phyloP scores from a whole-genome alignment of 1,140 invertebrate genomes.

The Pseudomyrmex sp. region DNA sequence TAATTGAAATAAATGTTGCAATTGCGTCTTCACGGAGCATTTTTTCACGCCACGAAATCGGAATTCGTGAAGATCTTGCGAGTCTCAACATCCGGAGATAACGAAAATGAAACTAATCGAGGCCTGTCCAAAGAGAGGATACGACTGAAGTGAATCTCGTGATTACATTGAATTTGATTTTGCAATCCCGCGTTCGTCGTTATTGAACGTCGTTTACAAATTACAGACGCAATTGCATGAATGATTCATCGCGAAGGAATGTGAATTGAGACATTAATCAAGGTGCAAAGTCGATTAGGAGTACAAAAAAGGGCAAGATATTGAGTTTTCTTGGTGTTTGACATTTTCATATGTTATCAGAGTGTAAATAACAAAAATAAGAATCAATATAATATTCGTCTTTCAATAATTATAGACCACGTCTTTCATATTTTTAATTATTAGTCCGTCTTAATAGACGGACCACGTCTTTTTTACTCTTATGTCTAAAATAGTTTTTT shows the following conservation, averaged over 20 bases:
- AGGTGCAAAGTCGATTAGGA: background rate
- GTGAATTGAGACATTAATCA: background rate
- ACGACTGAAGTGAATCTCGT: background rate
- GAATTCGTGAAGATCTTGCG: conserved; percentile 13
- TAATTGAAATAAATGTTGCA: too few relatives aligned
- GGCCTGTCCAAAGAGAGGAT: background rate
- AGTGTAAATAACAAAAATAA: background rate
- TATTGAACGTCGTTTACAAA: background rate
- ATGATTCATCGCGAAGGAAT: background rate
- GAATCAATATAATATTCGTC: background rate
- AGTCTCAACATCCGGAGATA: background rate
- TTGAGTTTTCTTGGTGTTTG: too few relatives aligned
- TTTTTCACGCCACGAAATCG: background rate
- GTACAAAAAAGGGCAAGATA: background rate
- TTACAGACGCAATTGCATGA: background rate
- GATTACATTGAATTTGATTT: conserved; percentile 40
- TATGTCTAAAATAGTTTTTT: too few relatives aligned
- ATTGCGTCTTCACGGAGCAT: too few relatives aligned
- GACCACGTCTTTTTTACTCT: too few relatives aligned
- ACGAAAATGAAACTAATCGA: conserved; percentile 30
- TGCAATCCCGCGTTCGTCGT: background rate
- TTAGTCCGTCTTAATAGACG: too few relatives aligned
- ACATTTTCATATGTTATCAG: background rate
- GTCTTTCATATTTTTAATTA: too few relatives aligned
- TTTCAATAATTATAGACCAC: too few relatives aligned